Percentiles rank a stretch among this genome's conserved stretches.
These are phyloP conservation scores for Ancistrus triradiatus DNA, from an alignment of 2,113 vertebrate genomes.

Conservation along the genomic window DNA sequence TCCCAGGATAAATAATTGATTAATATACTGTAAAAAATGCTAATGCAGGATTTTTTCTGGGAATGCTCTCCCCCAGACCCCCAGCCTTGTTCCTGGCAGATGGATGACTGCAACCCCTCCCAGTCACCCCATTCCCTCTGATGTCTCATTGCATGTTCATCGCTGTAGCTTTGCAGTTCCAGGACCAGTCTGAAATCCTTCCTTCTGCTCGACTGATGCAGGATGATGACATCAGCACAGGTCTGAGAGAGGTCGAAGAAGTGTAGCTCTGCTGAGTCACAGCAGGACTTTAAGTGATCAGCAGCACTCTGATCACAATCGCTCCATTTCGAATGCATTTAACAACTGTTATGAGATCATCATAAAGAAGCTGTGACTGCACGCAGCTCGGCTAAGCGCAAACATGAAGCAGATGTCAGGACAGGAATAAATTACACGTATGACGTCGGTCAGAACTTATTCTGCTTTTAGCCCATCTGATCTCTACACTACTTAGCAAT, in stretches of 20 bases:
- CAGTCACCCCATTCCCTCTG: neutral
- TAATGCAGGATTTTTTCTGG: neutral
- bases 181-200: slow-evolving; percentile 17
- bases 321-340: no score
- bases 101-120: slow-evolving; percentile 1
- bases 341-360: no score
- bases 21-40: no score
- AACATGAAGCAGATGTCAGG: no score
- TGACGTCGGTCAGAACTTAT: no score
- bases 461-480: no score
- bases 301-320: neutral
- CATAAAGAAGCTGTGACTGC: no score
- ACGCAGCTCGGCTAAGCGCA: no score
- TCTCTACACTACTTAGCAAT: no score
- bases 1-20: no score
- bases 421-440: no score
- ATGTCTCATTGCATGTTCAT: slow-evolving; percentile 37
- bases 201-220: neutral
- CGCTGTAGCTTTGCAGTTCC: slow-evolving; percentile 1
- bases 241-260: slow-evolving; percentile 14
- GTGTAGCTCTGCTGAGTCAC: slow-evolving; percentile 34
- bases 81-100: slow-evolving; percentile 28
- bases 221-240: slow-evolving; percentile 30
- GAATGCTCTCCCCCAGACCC: neutral
- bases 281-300: slow-evolving; percentile 27